Evolutionary conservation across 2,797 vertebrate species (phyloP), one percentile per base, ranked within the genome.

Genomic region (Salmo trutta): DNA sequence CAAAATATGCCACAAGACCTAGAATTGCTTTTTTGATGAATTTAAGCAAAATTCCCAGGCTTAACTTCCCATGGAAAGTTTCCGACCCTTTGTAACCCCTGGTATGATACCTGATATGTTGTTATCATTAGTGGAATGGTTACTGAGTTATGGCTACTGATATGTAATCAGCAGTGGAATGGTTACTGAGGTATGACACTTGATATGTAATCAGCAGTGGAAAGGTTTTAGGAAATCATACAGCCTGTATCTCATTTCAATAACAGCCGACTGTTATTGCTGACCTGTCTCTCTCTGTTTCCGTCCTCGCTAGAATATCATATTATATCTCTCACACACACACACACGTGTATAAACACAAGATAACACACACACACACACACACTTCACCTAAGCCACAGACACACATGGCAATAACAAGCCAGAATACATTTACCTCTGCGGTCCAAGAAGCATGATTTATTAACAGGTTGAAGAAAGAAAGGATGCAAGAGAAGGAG

Each of bases 361-460:
- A 47, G 17, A 70, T 19, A 41, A 33, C 24, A 65, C 47, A 56
- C 16, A 24, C 24, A 65, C 47, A 56, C 16, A 24, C 24, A 75
- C 70, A 75, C n/a, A 53, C 54, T 66, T 24, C 59, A 27, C 16
- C 16, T n/a, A 21, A 21, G 27, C 64, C 67, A 64, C 41, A 33
- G 17, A 52, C n/a, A 15, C 31, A 21, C 65, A 15, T 62, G 56
- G 21, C 59, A 21, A 88, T 66, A 84, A 90, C 27, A 75, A 91
- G 77, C 78, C 85, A 88, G 86, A 83, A 88, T 86, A 83, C 85
- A 62, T 87, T 84, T 77, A 83, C 71, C 81, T 82, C 83, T 83
- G 80, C 65, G 41, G 84, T 91, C 81, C 80, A 89, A 89, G 87
- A 90, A 87, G 73, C 90, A 82, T 85, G 84, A 85, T 95, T 95